A percentile compares a stretch with the other conserved stretches of the same genome.
Conservation (phyloP, 2,888 invertebrate genomes). For the Microplitis manilae region DNA sequence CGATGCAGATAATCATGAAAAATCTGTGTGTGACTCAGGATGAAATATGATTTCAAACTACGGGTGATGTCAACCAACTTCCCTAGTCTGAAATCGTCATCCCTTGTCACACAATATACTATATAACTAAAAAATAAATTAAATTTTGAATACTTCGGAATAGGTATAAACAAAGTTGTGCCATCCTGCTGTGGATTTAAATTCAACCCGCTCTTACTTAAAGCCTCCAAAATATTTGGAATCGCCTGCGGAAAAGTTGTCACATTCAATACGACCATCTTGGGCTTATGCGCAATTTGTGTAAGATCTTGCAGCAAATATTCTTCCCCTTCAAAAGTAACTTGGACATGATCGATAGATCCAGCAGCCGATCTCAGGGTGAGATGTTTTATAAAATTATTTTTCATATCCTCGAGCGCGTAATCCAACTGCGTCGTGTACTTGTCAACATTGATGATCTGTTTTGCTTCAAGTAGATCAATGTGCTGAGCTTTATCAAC, state of each 20-base stretch:
- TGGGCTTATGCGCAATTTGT: slow-evolving; percentile 89
- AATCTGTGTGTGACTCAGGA: too few relatives aligned
- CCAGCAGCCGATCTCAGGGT: slow-evolving; percentile 86
- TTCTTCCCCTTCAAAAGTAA: slow-evolving; percentile 84
- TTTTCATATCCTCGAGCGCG: slow-evolving; percentile 81
- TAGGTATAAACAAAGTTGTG: slow-evolving; percentile 88
- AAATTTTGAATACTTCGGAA: slow-evolving; percentile 82
- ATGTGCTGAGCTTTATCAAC: slow-evolving; percentile 76
- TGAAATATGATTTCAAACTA: too few relatives aligned
- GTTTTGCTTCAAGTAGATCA: slow-evolving; percentile 80
- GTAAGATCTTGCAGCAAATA: slow-evolving; percentile 91
- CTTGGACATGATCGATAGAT: slow-evolving; percentile 83
- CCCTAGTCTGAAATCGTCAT: too few relatives aligned
- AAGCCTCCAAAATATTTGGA: slow-evolving; percentile 82
- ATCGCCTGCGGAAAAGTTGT: slow-evolving; percentile 89
- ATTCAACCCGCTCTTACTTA: slow-evolving; percentile 88
- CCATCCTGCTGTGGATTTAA: slow-evolving; percentile 96
- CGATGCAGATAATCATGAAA: too few relatives aligned
- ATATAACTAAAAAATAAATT: background rate
- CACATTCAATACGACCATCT: slow-evolving; percentile 88
- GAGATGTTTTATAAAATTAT: slow-evolving; percentile 85
- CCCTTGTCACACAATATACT: too few relatives aligned
- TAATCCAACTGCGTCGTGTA: slow-evolving; percentile 80
- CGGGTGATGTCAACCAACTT: too few relatives aligned
- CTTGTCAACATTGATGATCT: slow-evolving; percentile 80